Percentiles rank a stretch among this genome's conserved stretches.
These are phyloP conservation scores for Pygocentrus nattereri DNA, from an alignment of 2,797 vertebrate genomes.

Conservation along the genomic window DNA sequence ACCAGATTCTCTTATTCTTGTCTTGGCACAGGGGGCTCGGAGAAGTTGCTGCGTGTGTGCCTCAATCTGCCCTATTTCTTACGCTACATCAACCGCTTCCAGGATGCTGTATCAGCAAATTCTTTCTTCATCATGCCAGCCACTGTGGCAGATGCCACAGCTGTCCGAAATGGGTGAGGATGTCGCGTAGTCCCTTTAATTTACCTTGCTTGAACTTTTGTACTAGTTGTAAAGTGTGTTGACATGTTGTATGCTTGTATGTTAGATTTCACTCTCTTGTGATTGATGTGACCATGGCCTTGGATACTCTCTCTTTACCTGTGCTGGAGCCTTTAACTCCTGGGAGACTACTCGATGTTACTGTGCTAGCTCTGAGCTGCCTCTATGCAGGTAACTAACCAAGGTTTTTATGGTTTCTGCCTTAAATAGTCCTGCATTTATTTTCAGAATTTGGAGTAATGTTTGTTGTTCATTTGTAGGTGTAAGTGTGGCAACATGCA, in stretches of 20 bases:
- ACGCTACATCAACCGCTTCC: slow-evolving; percentile 98
- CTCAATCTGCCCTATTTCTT: slow-evolving; percentile 98
- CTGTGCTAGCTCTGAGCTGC: slow-evolving; percentile 96
- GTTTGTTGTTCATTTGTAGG: slow-evolving; percentile 73
- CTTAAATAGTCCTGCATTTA: not conserved
- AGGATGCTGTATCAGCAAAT: slow-evolving; percentile 96
- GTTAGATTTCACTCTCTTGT: slow-evolving; percentile 96
- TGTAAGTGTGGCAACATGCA: slow-evolving; percentile 97
- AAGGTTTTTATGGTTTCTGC: not conserved
- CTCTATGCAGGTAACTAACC: slow-evolving; percentile 87
- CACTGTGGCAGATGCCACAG: slow-evolving; percentile 96
- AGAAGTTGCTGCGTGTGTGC: slow-evolving; percentile 96
- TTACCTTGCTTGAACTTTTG: not conserved
- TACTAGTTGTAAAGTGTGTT: not conserved
- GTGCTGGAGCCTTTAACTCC: slow-evolving; percentile 96
- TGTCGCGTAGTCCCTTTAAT: not conserved
- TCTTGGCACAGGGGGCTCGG: slow-evolving; percentile 88
- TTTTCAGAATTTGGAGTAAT: not conserved
- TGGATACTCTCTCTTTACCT: slow-evolving; percentile 96
- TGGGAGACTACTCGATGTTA: slow-evolving; percentile 93
- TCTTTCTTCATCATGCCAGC: slow-evolving; percentile 99
- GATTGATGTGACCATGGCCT: slow-evolving; percentile 98
- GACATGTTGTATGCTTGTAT: not conserved
- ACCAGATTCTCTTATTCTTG: not conserved
- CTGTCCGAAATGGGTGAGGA: slow-evolving; percentile 94